A percentile compares a stretch with the other conserved stretches of the same genome.
These are phyloP conservation scores for Dendrocincla fuliginosa DNA, from an alignment of 2,797 vertebrate species.

Conservation along the genomic window DNA sequence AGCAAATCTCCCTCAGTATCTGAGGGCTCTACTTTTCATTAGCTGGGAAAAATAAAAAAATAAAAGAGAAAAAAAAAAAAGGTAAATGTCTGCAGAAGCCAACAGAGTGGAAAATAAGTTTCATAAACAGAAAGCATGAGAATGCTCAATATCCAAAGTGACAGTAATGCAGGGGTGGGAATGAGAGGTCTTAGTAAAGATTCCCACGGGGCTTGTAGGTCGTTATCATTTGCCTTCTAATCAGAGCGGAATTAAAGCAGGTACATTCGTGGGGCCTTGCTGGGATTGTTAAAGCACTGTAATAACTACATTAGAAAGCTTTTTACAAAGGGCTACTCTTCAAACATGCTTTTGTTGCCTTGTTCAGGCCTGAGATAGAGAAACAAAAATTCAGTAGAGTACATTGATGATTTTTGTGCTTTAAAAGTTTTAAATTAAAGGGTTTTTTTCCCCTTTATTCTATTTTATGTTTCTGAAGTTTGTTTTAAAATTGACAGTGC, in stretches of 20 bases:
- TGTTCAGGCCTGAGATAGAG: not conserved
- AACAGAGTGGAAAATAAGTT: constrained; percentile 26
- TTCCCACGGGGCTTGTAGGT: not conserved
- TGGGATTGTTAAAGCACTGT: not conserved
- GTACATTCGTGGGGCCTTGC: not conserved
- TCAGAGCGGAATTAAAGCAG: constrained; percentile 9
- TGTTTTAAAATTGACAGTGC: not conserved
- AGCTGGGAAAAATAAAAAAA: not conserved
- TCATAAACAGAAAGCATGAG: constrained; percentile 49
- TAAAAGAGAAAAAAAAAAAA: too few species aligned
- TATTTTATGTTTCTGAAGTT: not conserved
- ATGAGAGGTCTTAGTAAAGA: not conserved
- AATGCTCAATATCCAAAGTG: constrained; percentile 26
- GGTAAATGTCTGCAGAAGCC: not conserved
- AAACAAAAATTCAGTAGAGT: not conserved
- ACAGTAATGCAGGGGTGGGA: not conserved
- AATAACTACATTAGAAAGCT: not conserved
- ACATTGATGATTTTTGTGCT: not conserved
- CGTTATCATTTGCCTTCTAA: constrained; percentile 9
- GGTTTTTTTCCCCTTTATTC: not conserved
- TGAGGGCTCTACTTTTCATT: not conserved
- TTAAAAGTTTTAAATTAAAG: not conserved
- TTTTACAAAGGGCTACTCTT: not conserved
- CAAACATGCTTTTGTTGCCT: not conserved
- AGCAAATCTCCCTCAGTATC: not conserved